Conservation (phyloP, 2,113 vertebrate species). For the Scatophagus argus region DNA sequence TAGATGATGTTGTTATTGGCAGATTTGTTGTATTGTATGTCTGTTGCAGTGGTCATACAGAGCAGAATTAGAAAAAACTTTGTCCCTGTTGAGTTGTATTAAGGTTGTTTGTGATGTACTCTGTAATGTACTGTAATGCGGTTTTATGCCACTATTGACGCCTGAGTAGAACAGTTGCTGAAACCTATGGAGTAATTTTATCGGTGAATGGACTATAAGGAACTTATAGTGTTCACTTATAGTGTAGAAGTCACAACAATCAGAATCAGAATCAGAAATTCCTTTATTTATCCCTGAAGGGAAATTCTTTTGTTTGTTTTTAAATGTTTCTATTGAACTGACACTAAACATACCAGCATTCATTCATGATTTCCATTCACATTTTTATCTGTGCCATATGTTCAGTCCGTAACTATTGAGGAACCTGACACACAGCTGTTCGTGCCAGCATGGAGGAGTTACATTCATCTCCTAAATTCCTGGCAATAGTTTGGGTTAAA, state of each 20-base stretch:
- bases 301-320: background rate
- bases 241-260: background rate
- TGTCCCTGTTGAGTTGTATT: background rate
- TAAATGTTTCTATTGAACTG: background rate
- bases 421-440: background rate
- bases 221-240: too few relatives aligned
- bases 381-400: background rate
- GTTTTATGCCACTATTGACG: background rate
- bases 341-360: background rate
- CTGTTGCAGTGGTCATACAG: background rate
- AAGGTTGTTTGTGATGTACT: background rate
- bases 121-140: background rate
- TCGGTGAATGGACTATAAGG: background rate
- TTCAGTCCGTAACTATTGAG: background rate
- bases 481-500: conserved; percentile 30
- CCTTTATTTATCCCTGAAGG: too few relatives aligned
- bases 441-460: background rate
- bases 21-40: background rate
- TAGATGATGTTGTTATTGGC: background rate
- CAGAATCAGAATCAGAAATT: too few relatives aligned
- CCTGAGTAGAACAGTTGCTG: background rate
- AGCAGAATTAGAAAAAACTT: background rate
- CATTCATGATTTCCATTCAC: conserved; percentile 31
- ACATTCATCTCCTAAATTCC: conserved; percentile 1
- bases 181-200: background rate